Conservation (phyloP, 2,113 vertebrate genomes). For the Pyxicephalus adspersus region DNA sequence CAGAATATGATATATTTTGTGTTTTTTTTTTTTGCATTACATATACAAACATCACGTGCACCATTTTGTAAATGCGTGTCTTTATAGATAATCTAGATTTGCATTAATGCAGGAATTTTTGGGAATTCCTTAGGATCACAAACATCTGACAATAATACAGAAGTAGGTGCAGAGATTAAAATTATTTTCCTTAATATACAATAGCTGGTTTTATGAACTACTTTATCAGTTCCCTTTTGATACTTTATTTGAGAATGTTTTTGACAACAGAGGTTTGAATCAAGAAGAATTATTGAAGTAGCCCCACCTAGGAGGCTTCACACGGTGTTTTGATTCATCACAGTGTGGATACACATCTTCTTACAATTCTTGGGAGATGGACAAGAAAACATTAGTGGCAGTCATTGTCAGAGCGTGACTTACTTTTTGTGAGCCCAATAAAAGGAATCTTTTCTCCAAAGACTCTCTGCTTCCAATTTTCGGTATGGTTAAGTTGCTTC, state of each 20-base stretch:
- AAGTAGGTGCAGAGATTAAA: too few relatives aligned
- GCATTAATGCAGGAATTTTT: too few relatives aligned
- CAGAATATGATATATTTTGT: too few relatives aligned
- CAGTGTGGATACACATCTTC: neutral
- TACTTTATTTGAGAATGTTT: neutral
- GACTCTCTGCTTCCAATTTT: neutral
- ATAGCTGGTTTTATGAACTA: neutral
- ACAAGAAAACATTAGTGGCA: constrained; percentile 4
- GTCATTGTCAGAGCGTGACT: constrained; percentile 10
- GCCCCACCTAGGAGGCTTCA: neutral
- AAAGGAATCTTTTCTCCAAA: constrained; percentile 54
- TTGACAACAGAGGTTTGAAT: neutral
- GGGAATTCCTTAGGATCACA: too few relatives aligned
- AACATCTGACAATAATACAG: too few relatives aligned
- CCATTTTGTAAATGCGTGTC: too few relatives aligned
- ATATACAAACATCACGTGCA: too few relatives aligned
- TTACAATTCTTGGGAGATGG: constrained; percentile 12
- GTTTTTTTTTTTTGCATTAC: too few relatives aligned
- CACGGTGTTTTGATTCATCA: neutral
- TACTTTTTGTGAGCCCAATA: constrained; percentile 61
- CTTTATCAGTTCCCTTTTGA: neutral
- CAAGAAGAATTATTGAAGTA: neutral
- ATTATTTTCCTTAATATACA: too few relatives aligned
- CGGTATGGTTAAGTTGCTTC: constrained; percentile 6
- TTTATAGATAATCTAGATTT: too few relatives aligned